A percentile compares a stretch with the other conserved stretches of the same genome.
phyloP scores from a whole-genome alignment of 1,140 invertebrate species.

The Magallana gigas region DNA sequence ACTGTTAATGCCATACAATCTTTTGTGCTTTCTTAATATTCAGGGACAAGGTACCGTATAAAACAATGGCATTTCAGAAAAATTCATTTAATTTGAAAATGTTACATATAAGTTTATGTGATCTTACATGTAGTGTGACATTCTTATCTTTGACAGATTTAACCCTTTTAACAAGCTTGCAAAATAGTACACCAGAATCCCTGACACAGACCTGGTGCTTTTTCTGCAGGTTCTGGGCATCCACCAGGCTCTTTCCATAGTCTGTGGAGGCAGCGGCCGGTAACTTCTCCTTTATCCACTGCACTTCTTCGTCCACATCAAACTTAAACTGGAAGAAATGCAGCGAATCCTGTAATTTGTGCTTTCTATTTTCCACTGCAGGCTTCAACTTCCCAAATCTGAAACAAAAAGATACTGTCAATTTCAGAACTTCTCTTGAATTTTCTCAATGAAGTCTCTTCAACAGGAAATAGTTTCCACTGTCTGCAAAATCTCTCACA shows the following conservation, averaged over 20 bases:
- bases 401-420: not conserved
- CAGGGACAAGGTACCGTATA: too few relatives aligned
- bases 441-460: too few relatives aligned
- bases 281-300: constrained; percentile 96
- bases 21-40: too few relatives aligned
- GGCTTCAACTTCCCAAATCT: constrained; percentile 79
- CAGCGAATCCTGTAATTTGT: constrained; percentile 90
- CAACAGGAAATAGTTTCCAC: too few relatives aligned
- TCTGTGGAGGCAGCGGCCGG: constrained; percentile 88
- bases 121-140: too few relatives aligned
- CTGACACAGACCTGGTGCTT: constrained; percentile 86
- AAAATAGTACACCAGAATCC: too few relatives aligned
- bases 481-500: not conserved
- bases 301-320: constrained; percentile 94
- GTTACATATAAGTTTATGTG: too few relatives aligned
- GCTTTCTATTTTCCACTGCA: constrained; percentile 83
- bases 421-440: not conserved
- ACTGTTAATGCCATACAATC: too few relatives aligned
- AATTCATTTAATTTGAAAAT: too few relatives aligned
- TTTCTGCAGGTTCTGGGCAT: constrained; percentile 94
- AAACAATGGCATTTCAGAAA: too few relatives aligned
- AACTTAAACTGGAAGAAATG: constrained; percentile 96
- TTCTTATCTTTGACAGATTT: too few relatives aligned
- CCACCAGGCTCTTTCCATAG: constrained; percentile 88
- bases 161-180: too few relatives aligned